phyloP scores from a whole-genome alignment of 2,888 invertebrate genomes.

The Thera obeliscata region DNA sequence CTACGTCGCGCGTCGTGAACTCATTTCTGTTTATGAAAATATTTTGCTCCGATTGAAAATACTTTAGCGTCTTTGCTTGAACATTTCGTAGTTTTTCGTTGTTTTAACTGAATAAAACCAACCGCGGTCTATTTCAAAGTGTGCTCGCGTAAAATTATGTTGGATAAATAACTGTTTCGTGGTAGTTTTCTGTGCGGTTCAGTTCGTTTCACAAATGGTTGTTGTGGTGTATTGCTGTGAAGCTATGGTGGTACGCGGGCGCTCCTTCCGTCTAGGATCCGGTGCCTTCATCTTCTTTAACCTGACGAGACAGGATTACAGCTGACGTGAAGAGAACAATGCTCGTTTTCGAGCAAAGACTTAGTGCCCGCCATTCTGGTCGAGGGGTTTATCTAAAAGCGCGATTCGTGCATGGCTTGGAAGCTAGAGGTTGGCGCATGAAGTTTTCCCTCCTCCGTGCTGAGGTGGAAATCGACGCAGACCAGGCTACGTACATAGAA shows the following conservation, averaged over 20 bases:
- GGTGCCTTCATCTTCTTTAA: conserved; percentile 80
- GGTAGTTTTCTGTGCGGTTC: conserved; percentile 48
- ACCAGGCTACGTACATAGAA: conserved; percentile 69
- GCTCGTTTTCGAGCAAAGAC: conserved; percentile 82
- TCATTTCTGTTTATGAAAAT: conserved; percentile 50
- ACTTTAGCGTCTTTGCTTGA: not conserved
- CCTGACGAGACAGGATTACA: conserved; percentile 78
- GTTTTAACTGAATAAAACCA: conserved; percentile 10
- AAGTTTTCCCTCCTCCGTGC: conserved; percentile 73
- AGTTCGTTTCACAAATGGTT: conserved; percentile 72
- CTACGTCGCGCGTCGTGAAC: conserved; percentile 56
- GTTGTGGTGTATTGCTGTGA: conserved; percentile 64
- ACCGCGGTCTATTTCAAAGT: conserved; percentile 41
- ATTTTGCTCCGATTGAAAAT: conserved; percentile 53
- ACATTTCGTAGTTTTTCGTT: conserved; percentile 1
- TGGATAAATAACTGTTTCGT: conserved; percentile 64
- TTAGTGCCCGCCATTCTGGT: conserved; percentile 70
- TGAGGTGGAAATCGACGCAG: conserved; percentile 78
- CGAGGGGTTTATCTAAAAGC: conserved; percentile 73
- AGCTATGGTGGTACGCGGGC: conserved; percentile 77
- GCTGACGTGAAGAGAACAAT: conserved; percentile 76
- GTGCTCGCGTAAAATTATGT: conserved; percentile 64
- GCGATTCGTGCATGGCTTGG: conserved; percentile 72
- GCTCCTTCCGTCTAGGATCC: conserved; percentile 66
- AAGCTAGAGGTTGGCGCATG: conserved; percentile 78